Conservation (phyloP, 2,888 invertebrate species). For the Frankliniella fusca region DNA sequence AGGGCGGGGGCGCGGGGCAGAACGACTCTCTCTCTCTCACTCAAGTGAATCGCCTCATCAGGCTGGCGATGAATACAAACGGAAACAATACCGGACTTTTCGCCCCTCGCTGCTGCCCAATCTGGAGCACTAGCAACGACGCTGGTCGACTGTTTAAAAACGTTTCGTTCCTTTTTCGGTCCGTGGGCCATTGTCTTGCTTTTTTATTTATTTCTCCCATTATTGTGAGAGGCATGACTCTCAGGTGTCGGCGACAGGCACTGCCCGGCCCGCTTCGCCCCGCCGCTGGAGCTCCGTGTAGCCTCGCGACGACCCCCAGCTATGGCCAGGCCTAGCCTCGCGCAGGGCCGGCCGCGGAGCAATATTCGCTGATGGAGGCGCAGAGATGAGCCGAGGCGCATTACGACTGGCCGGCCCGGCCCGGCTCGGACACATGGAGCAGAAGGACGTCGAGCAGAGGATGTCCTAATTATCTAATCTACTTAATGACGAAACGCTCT, state of each 20-base stretch:
- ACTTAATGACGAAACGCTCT: slow-evolving; percentile 17
- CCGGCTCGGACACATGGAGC: background rate
- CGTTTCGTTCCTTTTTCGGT: background rate
- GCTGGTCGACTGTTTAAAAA: background rate
- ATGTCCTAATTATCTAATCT: slow-evolving; percentile 23
- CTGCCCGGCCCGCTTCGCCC: too few species aligned
- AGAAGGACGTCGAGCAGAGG: background rate
- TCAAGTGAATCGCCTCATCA: slow-evolving; percentile 21
- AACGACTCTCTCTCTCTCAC: background rate
- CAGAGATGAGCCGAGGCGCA: too few species aligned
- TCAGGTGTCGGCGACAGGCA: too few species aligned
- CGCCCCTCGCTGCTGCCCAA: background rate
- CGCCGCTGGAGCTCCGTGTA: too few species aligned
- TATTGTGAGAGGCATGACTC: too few species aligned
- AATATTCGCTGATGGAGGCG: too few species aligned
- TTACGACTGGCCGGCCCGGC: too few species aligned
- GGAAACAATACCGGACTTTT: slow-evolving; percentile 15
- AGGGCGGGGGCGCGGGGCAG: background rate
- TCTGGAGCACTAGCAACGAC: background rate
- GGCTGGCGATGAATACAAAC: slow-evolving; percentile 4
- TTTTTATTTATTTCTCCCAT: too few species aligned
- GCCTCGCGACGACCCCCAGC: too few species aligned
- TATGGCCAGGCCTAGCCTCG: too few species aligned
- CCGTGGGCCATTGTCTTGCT: background rate
- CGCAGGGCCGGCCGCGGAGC: too few species aligned